These are phyloP conservation scores for Drosophila lowei DNA, from an alignment of 1,140 invertebrate genomes.

Conservation along the genomic window DNA sequence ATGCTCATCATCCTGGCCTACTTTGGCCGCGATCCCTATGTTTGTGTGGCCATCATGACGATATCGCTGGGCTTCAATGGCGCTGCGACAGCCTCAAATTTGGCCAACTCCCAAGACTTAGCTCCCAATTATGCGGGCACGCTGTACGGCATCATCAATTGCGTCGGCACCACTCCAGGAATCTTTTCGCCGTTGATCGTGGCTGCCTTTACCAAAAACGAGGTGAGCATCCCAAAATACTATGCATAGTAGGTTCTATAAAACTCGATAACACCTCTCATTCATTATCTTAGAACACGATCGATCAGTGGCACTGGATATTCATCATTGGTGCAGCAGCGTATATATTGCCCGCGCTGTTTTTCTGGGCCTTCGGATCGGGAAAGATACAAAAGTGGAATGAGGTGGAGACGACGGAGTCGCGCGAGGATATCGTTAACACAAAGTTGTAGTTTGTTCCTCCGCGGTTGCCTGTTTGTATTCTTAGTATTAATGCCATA, in stretches of 20 bases:
- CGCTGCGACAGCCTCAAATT: constrained; percentile 91
- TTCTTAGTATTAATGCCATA: constrained; percentile 69
- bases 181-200: constrained; percentile 89
- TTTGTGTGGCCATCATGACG: constrained; percentile 88
- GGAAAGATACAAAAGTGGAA: constrained; percentile 88
- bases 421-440: constrained; percentile 71
- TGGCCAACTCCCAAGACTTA: constrained; percentile 90
- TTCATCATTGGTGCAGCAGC: constrained; percentile 89
- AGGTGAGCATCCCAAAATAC: constrained; percentile 83
- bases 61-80: constrained; percentile 92
- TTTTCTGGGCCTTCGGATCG: constrained; percentile 88
- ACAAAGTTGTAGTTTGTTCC: constrained; percentile 78
- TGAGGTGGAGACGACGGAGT: constrained; percentile 71
- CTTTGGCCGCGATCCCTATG: constrained; percentile 86
- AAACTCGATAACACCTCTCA: too few species aligned
- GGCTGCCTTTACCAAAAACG: constrained; percentile 86
- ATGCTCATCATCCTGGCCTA: constrained; percentile 87
- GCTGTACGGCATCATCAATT: constrained; percentile 90
- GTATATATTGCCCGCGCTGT: constrained; percentile 87
- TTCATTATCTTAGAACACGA: constrained; percentile 85
- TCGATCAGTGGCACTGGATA: constrained; percentile 90
- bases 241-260: background rate
- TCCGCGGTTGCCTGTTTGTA: constrained; percentile 52
- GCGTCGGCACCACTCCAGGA: constrained; percentile 88
- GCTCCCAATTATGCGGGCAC: constrained; percentile 90